Conservation (phyloP, 2,797 vertebrate genomes). For the Hapalemur alaotrensis region DNA sequence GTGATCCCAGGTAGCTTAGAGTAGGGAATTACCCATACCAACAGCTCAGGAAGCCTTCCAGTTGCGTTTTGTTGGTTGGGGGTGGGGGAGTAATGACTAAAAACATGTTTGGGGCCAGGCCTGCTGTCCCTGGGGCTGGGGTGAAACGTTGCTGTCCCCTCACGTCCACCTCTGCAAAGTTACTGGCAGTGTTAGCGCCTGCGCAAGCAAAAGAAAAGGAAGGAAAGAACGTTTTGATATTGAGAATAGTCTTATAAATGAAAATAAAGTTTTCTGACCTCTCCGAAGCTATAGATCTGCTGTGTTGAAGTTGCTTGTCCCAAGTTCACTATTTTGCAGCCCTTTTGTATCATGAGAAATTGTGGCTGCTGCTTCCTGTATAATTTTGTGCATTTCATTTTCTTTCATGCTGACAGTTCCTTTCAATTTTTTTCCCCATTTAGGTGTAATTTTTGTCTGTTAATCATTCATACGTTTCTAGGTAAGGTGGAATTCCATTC, state of each 20-base stretch:
- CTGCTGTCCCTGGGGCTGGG: neutral
- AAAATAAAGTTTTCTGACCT: neutral
- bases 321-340: neutral
- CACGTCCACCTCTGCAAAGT: neutral
- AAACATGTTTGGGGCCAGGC: neutral
- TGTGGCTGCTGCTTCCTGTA: conserved; percentile 77
- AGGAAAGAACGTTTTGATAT: rapidly evolving
- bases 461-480: conserved; percentile 96
- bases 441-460: conserved; percentile 98
- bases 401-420: conserved; percentile 86
- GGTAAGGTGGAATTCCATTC: conserved; percentile 94
- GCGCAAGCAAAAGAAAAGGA: neutral
- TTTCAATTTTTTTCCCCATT: conserved; percentile 90
- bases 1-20: too few species aligned
- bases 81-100: too few species aligned
- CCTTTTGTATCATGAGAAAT: conserved; percentile 59
- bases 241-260: neutral
- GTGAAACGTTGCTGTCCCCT: neutral
- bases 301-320: neutral
- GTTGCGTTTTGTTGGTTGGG: too few species aligned
- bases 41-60: rapidly evolving
- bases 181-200: too few species aligned
- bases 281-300: neutral
- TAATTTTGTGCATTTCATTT: conserved; percentile 81
- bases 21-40: rapidly evolving